phyloP scores from a whole-genome alignment of 1,140 invertebrate genomes.

The Yoshiicerus persimilis region DNA sequence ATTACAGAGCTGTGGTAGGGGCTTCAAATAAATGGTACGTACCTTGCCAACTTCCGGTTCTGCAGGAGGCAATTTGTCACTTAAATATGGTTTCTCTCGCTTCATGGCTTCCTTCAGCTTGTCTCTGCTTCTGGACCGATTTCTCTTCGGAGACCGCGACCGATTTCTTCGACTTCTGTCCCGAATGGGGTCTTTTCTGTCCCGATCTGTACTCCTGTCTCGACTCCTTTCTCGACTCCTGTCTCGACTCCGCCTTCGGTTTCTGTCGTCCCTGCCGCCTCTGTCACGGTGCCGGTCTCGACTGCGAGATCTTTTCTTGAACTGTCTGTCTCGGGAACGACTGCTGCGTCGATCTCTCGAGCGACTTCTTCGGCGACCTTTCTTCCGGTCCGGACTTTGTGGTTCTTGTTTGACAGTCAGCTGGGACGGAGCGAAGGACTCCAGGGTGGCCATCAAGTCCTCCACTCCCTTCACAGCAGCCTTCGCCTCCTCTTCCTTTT shows the following conservation, averaged over 20 bases:
- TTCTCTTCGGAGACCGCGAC: slow-evolving; percentile 45
- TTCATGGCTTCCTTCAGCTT: slow-evolving; percentile 45
- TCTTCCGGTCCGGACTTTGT: slow-evolving; percentile 30
- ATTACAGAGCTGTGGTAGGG: too few species aligned
- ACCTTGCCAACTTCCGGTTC: slow-evolving; percentile 61
- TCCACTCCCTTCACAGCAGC: slow-evolving; percentile 61
- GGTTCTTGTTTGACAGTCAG: slow-evolving; percentile 28
- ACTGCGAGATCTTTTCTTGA: not conserved
- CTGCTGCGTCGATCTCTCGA: slow-evolving; percentile 49
- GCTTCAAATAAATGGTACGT: too few species aligned
- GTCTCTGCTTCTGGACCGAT: slow-evolving; percentile 38
- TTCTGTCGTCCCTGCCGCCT: slow-evolving; percentile 52
- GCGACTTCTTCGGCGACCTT: slow-evolving; percentile 45
- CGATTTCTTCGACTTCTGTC: slow-evolving; percentile 52
- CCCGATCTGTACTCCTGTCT: slow-evolving; percentile 37
- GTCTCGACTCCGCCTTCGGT: slow-evolving; percentile 42
- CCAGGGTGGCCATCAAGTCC: slow-evolving; percentile 84
- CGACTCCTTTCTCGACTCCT: slow-evolving; percentile 51
- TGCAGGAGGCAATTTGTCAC: slow-evolving; percentile 56
- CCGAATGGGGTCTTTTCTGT: slow-evolving; percentile 51
- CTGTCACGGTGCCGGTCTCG: slow-evolving; percentile 46
- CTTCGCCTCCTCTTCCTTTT: slow-evolving; percentile 50
- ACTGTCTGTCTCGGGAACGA: slow-evolving; percentile 48
- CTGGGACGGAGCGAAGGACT: slow-evolving; percentile 75
- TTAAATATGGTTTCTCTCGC: slow-evolving; percentile 53